phyloP scores from a whole-genome alignment of 2,113 vertebrate species.

The Platysternon megacephalum region DNA sequence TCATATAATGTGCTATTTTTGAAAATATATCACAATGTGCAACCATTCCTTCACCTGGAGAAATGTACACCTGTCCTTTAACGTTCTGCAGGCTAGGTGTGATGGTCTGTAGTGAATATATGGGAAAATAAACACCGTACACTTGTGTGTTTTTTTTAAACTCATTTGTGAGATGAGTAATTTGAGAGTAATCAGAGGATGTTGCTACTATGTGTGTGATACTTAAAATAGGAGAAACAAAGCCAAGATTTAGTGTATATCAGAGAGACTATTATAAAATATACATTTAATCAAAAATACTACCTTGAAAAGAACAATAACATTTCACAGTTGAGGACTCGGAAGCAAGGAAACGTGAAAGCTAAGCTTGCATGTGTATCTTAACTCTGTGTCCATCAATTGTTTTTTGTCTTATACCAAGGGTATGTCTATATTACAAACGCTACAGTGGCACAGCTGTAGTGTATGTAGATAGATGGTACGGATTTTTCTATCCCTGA shows the following conservation, averaged over 20 bases:
- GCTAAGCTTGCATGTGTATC: rapidly evolving
- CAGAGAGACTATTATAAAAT: background rate
- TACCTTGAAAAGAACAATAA: background rate
- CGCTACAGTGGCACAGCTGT: too few species aligned
- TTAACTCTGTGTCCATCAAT: background rate
- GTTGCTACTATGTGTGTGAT: background rate
- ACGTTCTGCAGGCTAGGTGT: background rate
- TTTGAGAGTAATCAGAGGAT: background rate
- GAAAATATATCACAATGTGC: background rate
- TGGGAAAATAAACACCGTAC: too few species aligned
- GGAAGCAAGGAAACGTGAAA: background rate
- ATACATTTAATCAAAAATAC: background rate
- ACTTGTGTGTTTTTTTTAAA: too few species aligned
- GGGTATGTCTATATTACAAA: too few species aligned
- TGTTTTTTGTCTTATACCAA: too few species aligned
- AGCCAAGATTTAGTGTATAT: background rate
- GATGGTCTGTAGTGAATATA: background rate
- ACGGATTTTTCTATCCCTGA: too few species aligned
- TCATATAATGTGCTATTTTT: background rate
- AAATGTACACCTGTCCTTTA: background rate
- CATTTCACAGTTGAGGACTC: background rate
- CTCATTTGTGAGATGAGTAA: background rate
- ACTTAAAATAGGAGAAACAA: background rate
- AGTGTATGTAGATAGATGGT: too few species aligned
- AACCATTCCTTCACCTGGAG: background rate